Evolutionary conservation across 2,113 vertebrate species (phyloP), one percentile per base, ranked within the genome.

Genomic region (Charadrius vociferus): DNA sequence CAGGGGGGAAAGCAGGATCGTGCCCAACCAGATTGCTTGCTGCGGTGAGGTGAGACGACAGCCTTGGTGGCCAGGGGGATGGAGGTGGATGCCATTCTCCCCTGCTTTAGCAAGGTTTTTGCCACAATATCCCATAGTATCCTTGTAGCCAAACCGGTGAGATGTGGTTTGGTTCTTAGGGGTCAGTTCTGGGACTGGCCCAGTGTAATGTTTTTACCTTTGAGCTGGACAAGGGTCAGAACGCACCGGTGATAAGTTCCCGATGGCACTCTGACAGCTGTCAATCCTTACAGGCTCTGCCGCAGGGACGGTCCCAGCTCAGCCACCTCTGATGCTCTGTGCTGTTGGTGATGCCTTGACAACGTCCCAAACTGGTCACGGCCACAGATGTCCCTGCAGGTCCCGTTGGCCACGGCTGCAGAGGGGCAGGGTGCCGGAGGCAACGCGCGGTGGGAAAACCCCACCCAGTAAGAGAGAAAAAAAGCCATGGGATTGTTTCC

Each of bases 51-150:
- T 17, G 70, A 82, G 56, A 34, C 71, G 37, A 79, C 18, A 1
- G 6, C 18, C 9, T 32, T 49, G 32, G 66, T 29, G 1, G 0
- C n/a, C 1, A 0, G 7, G 29, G 24, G 8, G 43, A 23, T n/a
- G 36, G 49, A 13, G 3, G 17, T 19, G 55, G 55, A 34, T 50
- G 61, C 52, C 7, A 4, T 50, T 74, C 78, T 7, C 59, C 47
- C 23, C 56, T 58, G 9, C 29, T 45, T 72, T n/a, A 77, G 37
- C 53, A 65, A 9, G 7, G 2, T 2, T 75, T 92, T 82, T 86
- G 32, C 67, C 30, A 27, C 20, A 56, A 13, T 18, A 80, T 24
- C 19, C 65, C n/a, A 5, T 17, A 23, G 6, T 20, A 26, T 9
- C 49, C 58, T 50, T 43, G 34, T 61, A 80, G 81, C 17, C 39